Percentiles rank a stretch among this genome's conserved stretches.
Conservation (phyloP, 2,797 vertebrate genomes). For the Chromobotia macracanthus region DNA sequence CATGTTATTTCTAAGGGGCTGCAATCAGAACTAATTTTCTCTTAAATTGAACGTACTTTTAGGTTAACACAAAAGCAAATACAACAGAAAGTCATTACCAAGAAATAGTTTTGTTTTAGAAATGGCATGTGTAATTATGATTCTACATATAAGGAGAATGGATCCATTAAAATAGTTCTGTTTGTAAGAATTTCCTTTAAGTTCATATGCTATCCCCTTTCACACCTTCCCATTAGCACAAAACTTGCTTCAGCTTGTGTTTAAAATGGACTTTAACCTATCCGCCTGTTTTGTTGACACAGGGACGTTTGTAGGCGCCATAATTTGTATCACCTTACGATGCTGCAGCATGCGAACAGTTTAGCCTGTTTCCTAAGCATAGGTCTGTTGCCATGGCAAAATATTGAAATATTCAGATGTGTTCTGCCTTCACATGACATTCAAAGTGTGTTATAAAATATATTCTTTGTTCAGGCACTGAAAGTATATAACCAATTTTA, state of each 20-base stretch:
- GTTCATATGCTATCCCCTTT: background rate
- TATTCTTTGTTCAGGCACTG: conserved; percentile 17
- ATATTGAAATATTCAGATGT: conserved; percentile 74
- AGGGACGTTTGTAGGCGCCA: conserved; percentile 73
- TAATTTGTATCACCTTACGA: conserved; percentile 77
- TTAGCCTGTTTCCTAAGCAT: conserved; percentile 74
- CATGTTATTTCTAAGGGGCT: background rate
- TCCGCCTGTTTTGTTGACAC: conserved; percentile 69
- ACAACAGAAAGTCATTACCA: background rate
- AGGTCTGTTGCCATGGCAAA: conserved; percentile 80
- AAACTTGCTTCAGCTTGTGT: conserved; percentile 62
- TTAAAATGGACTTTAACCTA: conserved; percentile 79
- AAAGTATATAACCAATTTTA: background rate
- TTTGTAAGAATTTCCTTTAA: background rate
- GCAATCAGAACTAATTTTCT: too few relatives aligned
- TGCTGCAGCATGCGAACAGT: conserved; percentile 64
- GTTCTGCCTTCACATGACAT: conserved; percentile 68
- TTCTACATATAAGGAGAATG: too few relatives aligned
- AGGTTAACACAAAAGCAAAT: background rate
- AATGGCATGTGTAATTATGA: background rate
- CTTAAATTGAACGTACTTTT: background rate
- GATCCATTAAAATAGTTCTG: background rate
- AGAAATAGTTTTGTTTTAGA: background rate
- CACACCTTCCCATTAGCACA: background rate
- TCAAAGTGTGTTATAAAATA: conserved; percentile 59